These are phyloP conservation scores for Bufo bufo DNA, from an alignment of 2,113 vertebrate species.

Conservation along the genomic window DNA sequence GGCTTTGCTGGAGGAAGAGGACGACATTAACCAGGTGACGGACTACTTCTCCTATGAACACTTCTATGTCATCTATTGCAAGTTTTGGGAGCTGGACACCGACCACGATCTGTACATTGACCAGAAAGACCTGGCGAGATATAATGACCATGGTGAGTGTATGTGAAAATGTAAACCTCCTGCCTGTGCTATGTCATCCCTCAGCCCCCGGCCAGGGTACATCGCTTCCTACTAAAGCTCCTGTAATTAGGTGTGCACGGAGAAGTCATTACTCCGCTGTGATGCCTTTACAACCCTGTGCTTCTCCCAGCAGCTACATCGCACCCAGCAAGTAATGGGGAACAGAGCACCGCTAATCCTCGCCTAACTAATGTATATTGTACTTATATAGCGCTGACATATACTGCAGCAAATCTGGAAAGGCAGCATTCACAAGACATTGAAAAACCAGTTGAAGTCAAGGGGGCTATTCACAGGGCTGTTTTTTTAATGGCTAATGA, in stretches of 20 bases:
- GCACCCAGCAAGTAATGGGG: too few species aligned
- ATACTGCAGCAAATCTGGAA: too few species aligned
- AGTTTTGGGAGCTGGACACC: conserved; percentile 98
- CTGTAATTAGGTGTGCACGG: background rate
- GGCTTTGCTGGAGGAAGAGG: conserved; percentile 95
- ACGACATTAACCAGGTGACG: conserved; percentile 99
- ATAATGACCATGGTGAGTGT: conserved; percentile 92
- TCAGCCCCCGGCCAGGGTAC: too few species aligned
- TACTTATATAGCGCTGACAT: too few species aligned
- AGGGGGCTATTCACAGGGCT: too few species aligned
- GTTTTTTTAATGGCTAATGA: too few species aligned
- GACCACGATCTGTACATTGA: conserved; percentile 97
- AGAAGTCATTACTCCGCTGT: background rate
- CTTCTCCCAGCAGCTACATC: too few species aligned
- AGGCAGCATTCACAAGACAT: too few species aligned
- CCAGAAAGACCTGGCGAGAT: conserved; percentile 90
- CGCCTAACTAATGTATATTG: too few species aligned
- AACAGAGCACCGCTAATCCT: too few species aligned
- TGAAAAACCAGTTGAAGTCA: too few species aligned
- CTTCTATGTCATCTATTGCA: conserved; percentile 99
- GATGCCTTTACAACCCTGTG: too few species aligned
- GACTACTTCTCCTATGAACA: conserved; percentile 99
- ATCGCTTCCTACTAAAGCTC: background rate
- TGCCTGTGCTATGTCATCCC: background rate
- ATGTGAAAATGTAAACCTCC: background rate